Evolutionary conservation across 2,888 invertebrate species (phyloP).

Genomic region (Antheraea yamamai): DNA sequence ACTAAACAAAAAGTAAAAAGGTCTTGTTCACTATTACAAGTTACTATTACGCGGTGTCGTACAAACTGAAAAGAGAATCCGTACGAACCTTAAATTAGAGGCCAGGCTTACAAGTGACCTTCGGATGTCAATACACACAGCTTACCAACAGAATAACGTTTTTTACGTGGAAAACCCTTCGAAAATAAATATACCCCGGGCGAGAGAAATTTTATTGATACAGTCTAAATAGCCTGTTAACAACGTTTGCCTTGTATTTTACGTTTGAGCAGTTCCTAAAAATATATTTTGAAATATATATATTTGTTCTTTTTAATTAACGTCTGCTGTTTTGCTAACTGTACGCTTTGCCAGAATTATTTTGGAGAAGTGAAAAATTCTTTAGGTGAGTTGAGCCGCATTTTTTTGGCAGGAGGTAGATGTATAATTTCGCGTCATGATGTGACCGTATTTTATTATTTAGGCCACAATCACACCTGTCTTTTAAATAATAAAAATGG

Average conservation of each 20-base stretch:
- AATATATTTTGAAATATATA: background rate
- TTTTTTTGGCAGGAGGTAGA: too few species aligned
- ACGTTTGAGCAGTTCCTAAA: background rate
- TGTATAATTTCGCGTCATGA: too few species aligned
- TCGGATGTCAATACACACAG: conserved; percentile 9
- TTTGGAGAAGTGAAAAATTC: too few species aligned
- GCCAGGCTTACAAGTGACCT: conserved; percentile 16
- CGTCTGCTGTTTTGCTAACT: background rate
- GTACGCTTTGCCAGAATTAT: too few species aligned
- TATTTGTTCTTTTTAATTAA: background rate
- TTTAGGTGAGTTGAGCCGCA: too few species aligned
- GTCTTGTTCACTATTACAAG: background rate
- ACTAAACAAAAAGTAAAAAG: background rate
- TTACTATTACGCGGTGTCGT: conserved; percentile 1
- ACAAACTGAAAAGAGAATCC: conserved; percentile 14
- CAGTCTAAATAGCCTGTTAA: conserved; percentile 6
- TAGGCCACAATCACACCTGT: too few species aligned
- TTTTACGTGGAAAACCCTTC: conserved; percentile 3
- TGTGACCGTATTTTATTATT: too few species aligned
- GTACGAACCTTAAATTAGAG: conserved; percentile 21
- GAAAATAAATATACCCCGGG: conserved; percentile 3
- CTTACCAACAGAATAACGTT: conserved; percentile 8
- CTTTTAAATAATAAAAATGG: too few species aligned
- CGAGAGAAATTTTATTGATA: conserved; percentile 2
- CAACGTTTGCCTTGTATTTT: background rate